phyloP scores from a whole-genome alignment of 53 echinoderm and acorn worm species.

The Echinometra lucunter region DNA sequence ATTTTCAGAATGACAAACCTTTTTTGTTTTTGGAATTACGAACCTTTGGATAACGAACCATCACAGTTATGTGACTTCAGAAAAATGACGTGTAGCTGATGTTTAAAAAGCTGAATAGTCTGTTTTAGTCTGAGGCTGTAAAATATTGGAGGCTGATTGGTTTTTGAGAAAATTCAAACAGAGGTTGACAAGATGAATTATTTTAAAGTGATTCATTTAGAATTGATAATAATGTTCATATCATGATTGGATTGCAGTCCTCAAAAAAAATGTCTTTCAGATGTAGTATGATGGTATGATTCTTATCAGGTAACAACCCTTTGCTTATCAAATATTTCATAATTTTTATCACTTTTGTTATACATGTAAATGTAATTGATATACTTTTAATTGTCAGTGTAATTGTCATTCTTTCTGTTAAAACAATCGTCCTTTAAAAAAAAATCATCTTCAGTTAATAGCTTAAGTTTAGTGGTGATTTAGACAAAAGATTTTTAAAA shows the following conservation, averaged over 20 bases:
- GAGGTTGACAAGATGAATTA: conserved; percentile 1
- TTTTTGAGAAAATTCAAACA: not conserved
- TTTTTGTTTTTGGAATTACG: too few relatives aligned
- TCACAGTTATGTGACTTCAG: too few relatives aligned
- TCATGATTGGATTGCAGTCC: not conserved
- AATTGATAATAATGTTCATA: not conserved
- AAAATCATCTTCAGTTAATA: not conserved
- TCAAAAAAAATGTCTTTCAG: not conserved
- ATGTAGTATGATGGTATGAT: not conserved
- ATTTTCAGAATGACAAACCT: too few relatives aligned
- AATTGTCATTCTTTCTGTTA: not conserved
- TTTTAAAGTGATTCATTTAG: not conserved
- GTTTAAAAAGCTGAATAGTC: not conserved
- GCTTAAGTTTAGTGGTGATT: too few relatives aligned
- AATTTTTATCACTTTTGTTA: not conserved
- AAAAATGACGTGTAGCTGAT: too few relatives aligned
- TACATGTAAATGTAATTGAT: not conserved
- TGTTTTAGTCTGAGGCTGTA: not conserved
- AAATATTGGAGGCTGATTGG: not conserved
- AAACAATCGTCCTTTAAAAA: not conserved
- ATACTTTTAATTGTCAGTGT: not conserved
- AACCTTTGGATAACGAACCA: too few relatives aligned
- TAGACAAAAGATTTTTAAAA: not conserved
- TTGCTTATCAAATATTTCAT: not conserved
- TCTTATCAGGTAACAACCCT: not conserved